Percentiles rank a stretch among this genome's conserved stretches.
Evolutionary conservation across 2,113 vertebrate genomes (phyloP).

Genomic region (Colius striatus): DNA sequence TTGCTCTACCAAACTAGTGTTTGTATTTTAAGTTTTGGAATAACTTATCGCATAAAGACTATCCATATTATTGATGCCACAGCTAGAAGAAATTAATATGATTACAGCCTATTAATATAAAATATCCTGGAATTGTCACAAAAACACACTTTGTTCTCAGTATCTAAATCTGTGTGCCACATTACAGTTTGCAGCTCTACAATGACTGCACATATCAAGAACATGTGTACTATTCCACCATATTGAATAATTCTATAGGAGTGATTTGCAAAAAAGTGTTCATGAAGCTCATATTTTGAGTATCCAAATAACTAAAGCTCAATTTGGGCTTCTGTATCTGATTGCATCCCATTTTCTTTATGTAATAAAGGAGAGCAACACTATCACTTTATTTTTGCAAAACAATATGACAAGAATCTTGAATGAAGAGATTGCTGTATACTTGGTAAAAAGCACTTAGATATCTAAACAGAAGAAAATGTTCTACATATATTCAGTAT

Average conservation of each 20-base stretch:
- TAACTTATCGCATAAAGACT: neutral
- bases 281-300: neutral
- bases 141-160: neutral
- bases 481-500: neutral
- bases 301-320: neutral
- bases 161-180: neutral
- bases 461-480: neutral
- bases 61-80: neutral
- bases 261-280: neutral
- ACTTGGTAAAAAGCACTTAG: neutral
- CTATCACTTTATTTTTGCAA: neutral
- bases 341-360: neutral
- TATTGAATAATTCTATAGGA: neutral
- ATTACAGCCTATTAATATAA: neutral
- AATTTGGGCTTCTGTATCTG: neutral
- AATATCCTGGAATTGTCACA: neutral
- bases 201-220: neutral
- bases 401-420: neutral
- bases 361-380: neutral
- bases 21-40: neutral
- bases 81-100: neutral
- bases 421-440: neutral
- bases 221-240: neutral
- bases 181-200: neutral
- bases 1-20: neutral